phyloP scores from a whole-genome alignment of 2,113 vertebrate genomes.

The Delphinapterus leucas region DNA sequence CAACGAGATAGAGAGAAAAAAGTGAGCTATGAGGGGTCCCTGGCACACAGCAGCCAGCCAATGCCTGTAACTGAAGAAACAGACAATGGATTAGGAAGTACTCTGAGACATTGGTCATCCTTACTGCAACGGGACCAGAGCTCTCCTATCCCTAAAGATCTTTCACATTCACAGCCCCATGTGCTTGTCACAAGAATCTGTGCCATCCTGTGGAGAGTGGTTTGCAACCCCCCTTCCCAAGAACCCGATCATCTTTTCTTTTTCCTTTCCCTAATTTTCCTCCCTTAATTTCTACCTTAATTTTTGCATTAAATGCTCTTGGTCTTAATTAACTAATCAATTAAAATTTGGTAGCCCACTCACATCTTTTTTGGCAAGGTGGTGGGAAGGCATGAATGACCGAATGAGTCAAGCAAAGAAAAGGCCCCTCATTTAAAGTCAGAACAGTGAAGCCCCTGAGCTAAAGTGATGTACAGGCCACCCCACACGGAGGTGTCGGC shows the following conservation, averaged over 20 bases:
- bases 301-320: not conserved
- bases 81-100: not conserved
- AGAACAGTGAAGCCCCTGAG: not conserved
- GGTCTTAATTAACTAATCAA: slow-evolving; percentile 17
- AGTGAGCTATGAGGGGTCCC: accelerated
- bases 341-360: not conserved
- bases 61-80: not conserved
- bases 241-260: not conserved
- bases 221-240: not conserved
- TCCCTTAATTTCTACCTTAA: not conserved
- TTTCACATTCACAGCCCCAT: not conserved
- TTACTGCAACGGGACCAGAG: not conserved
- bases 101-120: not conserved
- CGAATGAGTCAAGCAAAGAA: not conserved
- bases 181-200: not conserved
- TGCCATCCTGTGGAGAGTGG: not conserved
- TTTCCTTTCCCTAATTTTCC: not conserved
- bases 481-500: not conserved
- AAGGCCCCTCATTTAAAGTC: not conserved
- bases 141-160: too few species aligned
- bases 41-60: not conserved
- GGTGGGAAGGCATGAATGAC: not conserved
- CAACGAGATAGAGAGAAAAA: not conserved
- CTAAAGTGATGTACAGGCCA: not conserved
- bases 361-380: not conserved